Base-by-base conservation (phyloP, 1,140 invertebrate species). In the Cherax destructor region DNA sequence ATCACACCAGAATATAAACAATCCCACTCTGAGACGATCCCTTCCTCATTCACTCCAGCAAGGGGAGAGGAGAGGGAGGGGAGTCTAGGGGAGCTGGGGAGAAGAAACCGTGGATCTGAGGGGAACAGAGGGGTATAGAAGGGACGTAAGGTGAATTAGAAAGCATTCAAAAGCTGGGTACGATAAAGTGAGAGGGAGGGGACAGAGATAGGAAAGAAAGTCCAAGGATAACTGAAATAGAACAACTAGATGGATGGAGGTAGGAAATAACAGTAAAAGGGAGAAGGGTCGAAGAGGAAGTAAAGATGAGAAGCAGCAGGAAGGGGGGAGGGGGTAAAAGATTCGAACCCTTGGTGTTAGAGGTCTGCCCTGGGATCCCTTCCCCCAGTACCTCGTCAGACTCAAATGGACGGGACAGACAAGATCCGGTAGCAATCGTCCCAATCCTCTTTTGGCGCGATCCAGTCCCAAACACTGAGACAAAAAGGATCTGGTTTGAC, bases 361-460 rank as follows among this genome's bases (percentile, higher is more conserved):
- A n/a, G 21, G 13, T 18, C 4, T 50, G n/a, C 56, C 50, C 56
- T 11, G 50, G 50, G 18, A 24, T 24, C 69, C 69, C 61, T 18
- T 65, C 5, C 50, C 49, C 56, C 79, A 80, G 79, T 52, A 59
- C 41, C 79, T 80, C 79, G 79, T 80, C 79, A 80, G 50, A 52
- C 79, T 80, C 79, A 80, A 80, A 80, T 80, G 79, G 79, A 56
- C 49, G 79, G 79, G 79, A 80, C 79, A 80, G 79, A 80, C 79
- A 56, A 80, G 79, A 80, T 80, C 79, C 79, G 79, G 79, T 80
- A 80, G 49, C 79, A 80, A 80, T 80, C 79, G 79, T 59, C 79
- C 50, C 79, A 80, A 80, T 80, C 79, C 79, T 80, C 79, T 80
- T 80, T 80, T 56, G 79, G 79, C 79, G 79, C 79, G 79, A 80